Evolutionary conservation across 2,888 invertebrate genomes (phyloP), one percentile per base, ranked within the genome.

Genomic region (Drosophila falleni): DNA sequence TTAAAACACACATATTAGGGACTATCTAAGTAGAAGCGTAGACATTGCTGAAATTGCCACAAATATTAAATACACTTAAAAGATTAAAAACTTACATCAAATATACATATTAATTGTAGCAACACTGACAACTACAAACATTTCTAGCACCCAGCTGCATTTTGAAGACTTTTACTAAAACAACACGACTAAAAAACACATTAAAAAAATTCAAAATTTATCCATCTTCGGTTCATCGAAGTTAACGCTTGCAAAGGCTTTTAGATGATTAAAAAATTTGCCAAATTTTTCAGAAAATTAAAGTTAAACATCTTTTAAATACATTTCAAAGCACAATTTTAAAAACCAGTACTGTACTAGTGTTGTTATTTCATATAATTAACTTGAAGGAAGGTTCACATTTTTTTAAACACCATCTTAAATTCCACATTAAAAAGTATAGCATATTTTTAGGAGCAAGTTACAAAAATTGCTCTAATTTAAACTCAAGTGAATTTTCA

Each of bases 91-190:
- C 10, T 31, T 51, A 50, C 16, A 56, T n/a, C 35, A 41, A 58
- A 58, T 42, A 47, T 51, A 65, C 37, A 55, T 41, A 49, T 41
- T 46, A 47, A 15, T 16, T 29, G 41, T 70, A 70, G 62, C 35
- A 15, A 59, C 16, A 71, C 53, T 35, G 46, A 44, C 9, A 33
- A 56, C 42, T 26, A 49, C 23, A 19, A 51, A 72, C 59, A 71
- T 69, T 64, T 64, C 64, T 51, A 71, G 56, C 81, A 71, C 53
- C 50, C 59, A 68, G 53, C 74, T 70, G 74, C 74, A 74, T 83
- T 87, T 81, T 78, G 66, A 89, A 84, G 84, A 89, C 85, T 89
- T 84, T 88, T 79, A 80, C 62, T 49, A 49, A 49, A 33, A 41
- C 31, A 35, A 76, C 63, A 80, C 58, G 19, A 54, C 42, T 41